Percentiles rank a stretch among this genome's conserved stretches.
Conservation (phyloP, 2,113 vertebrate species). For the Sus scrofa region T2T-Sscrofa CM000827.6:41496001-41496500, state of each 20-base stretch:
- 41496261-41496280: not conserved
- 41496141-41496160: rapidly evolving
- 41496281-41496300: not conserved
- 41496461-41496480: not conserved
- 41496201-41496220: not conserved
- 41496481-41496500: not conserved
- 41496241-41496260: not conserved
- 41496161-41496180: not conserved
- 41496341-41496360: not conserved
- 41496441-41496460: not conserved
- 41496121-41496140: not conserved
- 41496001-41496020: rapidly evolving
- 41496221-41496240: not conserved
- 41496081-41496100: rapidly evolving
- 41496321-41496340: not conserved
- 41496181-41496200: not conserved
- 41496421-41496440: not conserved
- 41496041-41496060: not conserved
- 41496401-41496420: not conserved
- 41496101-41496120: rapidly evolving
- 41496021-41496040: not conserved
- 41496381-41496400: not conserved
- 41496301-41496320: not conserved
- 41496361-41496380: not conserved
- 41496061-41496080: rapidly evolving